Base-by-base conservation (phyloP, 1,140 invertebrate genomes). In the Megalonaias nervosa region DNA sequence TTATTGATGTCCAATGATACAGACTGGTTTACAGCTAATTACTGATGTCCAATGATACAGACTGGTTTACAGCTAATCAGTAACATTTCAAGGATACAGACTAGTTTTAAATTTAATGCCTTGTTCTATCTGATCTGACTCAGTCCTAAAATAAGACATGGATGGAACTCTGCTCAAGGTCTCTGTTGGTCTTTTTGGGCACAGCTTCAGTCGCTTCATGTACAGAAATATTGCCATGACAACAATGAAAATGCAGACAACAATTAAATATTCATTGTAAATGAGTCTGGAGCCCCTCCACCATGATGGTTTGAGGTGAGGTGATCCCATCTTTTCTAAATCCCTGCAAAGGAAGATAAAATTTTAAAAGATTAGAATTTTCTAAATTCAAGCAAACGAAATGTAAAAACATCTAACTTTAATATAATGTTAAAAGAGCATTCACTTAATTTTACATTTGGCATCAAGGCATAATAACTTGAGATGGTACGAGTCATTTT, bases 141-240 rank as follows among this genome's bases (percentile, higher is more conserved):
- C 87, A 6, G 85, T 84, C 86, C 87, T 86, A 70, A 89, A 86
- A 59, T 86, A 88, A 1, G 84, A 82, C 84, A 87, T 87, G n/a
- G 86, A 86, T 14, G 87, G 85, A 12, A 89, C 86, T 13, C 79
- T 77, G 2, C 74, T 74, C 69, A 89, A 56, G 62, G 79, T 75
- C 17, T 73, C n/a, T 1, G 71, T 60, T 15, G 75, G 61, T 1
- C 79, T 77, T 71, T 68, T 74, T 26, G 70, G 58, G 59, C 81
- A 84, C 61, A 84, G 76, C 19, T 77, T 67, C 55, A 89, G 67
- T 14, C 81, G 79, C 26, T 82, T 77, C 69, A 85, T 75, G 66
- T 87, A 89, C 1, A 86, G 74, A 48, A 84, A 23, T 15, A 89
- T 88, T 59, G 87, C 84, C 58, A 82, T 84, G 15, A 84, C 61